Evolutionary conservation across 2,797 vertebrate genomes (phyloP), one percentile per base, ranked within the genome.

Genomic region (Furcifer pardalis): DNA sequence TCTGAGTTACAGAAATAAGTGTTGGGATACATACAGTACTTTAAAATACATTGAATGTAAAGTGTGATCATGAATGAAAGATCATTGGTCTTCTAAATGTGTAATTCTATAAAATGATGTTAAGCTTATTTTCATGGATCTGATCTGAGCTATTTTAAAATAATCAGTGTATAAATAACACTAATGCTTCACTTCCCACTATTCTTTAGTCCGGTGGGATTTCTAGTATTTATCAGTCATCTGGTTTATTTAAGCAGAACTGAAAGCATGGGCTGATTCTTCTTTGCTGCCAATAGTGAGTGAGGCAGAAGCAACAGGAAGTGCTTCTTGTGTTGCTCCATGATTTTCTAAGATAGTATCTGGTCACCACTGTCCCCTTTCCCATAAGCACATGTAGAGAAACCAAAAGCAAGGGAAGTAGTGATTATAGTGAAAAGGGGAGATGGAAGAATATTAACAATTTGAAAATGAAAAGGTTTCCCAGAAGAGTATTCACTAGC

Each of bases 31-130:
- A 79, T 27, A n/a, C n/a, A n/a, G n/a, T n/a, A 66, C 62, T 88
- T 79, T 52, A 49, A 78, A 86, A 85, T 71, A n/a, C 1, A 13
- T 19, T 77, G 6, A 78, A 42, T 78, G 84, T 6, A 2, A 69
- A 83, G 25, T 4, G 3, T n/a, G 37, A 66, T 44, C 52, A 40
- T 15, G n/a, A 35, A 9, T 52, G 44, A 46, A 82, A 66, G 13
- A 49, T 27, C 37, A 8, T 42, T 65, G 42, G n/a, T 25, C 12
- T 19, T 75, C 3, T 46, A 66, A 4, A 82, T 37, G 49, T 82
- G 9, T 32, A 30, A 5, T 56, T 63, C 30, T 74, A 46, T n/a
- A 74, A 35, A 44, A 32, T 35, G 21, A 82, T 27, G 40, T 32
- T 44, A 32, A 49, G 9, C 60, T 59, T 25, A 7, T 62, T 32